Conservation (phyloP, 2,888 invertebrate species). For the Allygus modestus region DNA sequence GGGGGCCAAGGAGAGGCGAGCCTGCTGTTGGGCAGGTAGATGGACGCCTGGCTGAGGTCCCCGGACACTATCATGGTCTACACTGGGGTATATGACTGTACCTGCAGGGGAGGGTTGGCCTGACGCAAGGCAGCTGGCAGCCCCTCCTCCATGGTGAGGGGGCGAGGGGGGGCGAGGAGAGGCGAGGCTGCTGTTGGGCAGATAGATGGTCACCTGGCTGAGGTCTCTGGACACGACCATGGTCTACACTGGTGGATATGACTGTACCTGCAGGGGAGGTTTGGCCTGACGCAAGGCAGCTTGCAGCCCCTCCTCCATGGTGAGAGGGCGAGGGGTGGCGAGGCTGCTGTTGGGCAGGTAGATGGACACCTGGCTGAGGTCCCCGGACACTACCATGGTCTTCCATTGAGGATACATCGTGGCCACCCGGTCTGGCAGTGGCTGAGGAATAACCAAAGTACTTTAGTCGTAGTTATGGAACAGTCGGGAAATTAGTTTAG, state of each 20-base stretch:
- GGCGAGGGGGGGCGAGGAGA: constrained; percentile 50
- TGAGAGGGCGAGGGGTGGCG: constrained; percentile 55
- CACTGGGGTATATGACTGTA: constrained; percentile 75
- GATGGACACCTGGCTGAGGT: constrained; percentile 74
- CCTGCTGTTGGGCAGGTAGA: constrained; percentile 55
- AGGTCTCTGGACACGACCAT: constrained; percentile 78
- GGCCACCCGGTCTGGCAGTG: constrained; percentile 58
- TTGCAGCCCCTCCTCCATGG: constrained; percentile 65
- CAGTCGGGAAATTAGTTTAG: no score
- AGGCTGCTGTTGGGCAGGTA: constrained; percentile 58
- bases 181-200: constrained; percentile 50
- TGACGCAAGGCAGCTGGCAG: constrained; percentile 48
- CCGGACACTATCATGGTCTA: constrained; percentile 77
- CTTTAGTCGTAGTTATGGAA: background rate
- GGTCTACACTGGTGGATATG: constrained; percentile 76
- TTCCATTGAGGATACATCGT: constrained; percentile 75
- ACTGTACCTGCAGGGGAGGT: constrained; percentile 69
- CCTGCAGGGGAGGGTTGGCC: constrained; percentile 48
- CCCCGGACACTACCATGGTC: constrained; percentile 77
- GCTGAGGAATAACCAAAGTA: constrained; percentile 47
- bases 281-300: constrained; percentile 39
- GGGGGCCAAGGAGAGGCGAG: constrained; percentile 51
- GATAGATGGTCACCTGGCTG: constrained; percentile 70
- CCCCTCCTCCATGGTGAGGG: constrained; percentile 65
- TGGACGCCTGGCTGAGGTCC: constrained; percentile 74